Percentiles rank a stretch among this genome's conserved stretches.
phyloP scores from a whole-genome alignment of 2,888 invertebrate species.

The Xestia xanthographa region DNA sequence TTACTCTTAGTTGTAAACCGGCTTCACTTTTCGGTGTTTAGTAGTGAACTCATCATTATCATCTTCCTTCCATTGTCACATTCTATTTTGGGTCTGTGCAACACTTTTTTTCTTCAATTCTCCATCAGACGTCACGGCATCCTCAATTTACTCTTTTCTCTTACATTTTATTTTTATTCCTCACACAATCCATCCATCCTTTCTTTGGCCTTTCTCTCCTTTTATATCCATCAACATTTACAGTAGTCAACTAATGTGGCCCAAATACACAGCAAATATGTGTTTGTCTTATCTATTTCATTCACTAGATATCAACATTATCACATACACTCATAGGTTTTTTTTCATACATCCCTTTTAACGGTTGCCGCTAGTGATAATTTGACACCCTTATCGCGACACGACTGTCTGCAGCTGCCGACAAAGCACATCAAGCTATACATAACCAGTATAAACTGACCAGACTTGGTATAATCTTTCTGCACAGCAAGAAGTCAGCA shows the following conservation, averaged over 20 bases:
- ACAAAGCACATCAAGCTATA: constrained; percentile 20
- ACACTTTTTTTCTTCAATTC: no score
- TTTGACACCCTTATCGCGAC: constrained; percentile 30
- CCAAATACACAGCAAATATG: not conserved
- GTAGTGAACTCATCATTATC: not conserved
- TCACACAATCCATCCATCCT: no score
- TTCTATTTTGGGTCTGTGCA: no score
- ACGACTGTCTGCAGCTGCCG: constrained; percentile 21
- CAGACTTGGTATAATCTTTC: not conserved
- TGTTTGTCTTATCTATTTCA: not conserved
- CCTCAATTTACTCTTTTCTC: no score
- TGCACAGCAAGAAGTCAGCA: not conserved
- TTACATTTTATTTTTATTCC: no score
- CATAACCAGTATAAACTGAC: not conserved
- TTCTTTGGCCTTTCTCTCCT: no score
- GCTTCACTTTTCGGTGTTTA: not conserved
- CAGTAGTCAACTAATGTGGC: not conserved
- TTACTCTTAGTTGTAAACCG: not conserved
- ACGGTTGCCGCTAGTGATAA: constrained; percentile 3
- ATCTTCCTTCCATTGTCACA: no score
- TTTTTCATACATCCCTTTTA: constrained; percentile 1
- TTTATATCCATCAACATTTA: no score
- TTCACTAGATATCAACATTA: not conserved
- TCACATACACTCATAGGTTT: not conserved
- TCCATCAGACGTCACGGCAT: no score